Conservation (phyloP, 2,113 vertebrate species). For the Puntigrus tetrazona region DNA sequence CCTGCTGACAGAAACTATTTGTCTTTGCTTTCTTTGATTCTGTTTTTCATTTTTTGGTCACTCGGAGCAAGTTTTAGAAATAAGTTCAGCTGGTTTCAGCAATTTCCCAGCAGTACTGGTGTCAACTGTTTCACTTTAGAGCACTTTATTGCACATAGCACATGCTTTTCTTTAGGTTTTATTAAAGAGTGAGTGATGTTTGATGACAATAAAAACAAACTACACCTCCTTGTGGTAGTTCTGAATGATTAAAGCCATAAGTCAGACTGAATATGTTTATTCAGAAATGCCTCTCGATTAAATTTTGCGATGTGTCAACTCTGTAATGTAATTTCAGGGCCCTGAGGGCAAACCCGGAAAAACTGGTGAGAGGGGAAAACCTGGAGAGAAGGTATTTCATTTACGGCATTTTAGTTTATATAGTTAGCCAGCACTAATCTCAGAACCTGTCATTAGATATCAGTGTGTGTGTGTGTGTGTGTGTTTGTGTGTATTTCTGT, state of each 20-base stretch:
- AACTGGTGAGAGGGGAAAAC: constrained; percentile 87
- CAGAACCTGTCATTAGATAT: not conserved
- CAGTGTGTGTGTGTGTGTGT: not conserved
- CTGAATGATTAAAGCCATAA: not conserved
- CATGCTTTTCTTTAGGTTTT: not conserved
- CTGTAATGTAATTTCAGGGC: constrained; percentile 75
- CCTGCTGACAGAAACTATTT: not conserved
- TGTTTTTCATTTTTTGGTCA: not conserved
- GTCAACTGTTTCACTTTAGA: not conserved
- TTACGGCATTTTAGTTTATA: not conserved
- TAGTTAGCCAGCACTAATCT: not conserved
- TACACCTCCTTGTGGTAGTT: not conserved
- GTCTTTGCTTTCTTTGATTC: too few species aligned
- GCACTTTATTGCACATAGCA: not conserved
- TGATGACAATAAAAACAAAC: not conserved
- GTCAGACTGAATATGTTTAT: not conserved
- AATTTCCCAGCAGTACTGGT: not conserved
- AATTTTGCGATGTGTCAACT: not conserved
- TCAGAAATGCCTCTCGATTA: not conserved
- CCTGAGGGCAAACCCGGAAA: constrained; percentile 91
- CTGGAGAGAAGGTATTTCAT: constrained; percentile 83
- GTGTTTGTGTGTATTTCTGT: not conserved
- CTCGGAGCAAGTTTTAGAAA: not conserved
- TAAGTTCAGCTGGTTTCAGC: not conserved
- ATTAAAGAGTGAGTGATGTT: not conserved